Evolutionary conservation across 92 coral and sea anemone genomes (phyloP).

Genomic region (Umimayanthus kanabou): DNA sequence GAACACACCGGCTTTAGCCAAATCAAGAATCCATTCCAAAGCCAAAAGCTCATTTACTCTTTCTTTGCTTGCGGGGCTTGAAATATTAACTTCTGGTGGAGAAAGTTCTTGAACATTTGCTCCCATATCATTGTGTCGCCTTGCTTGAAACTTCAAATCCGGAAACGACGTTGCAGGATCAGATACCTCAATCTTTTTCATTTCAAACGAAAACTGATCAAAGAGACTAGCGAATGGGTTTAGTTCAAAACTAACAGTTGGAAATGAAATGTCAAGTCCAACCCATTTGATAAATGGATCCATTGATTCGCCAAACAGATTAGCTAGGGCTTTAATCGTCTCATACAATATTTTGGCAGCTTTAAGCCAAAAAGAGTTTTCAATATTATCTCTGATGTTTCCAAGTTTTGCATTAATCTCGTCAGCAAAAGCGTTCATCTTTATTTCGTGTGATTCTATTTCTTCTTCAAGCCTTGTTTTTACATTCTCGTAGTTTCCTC

Average conservation of each 20-base stretch:
- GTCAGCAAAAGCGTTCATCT: slow-evolving; percentile 41
- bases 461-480: slow-evolving; percentile 48
- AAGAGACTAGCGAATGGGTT: slow-evolving; percentile 62
- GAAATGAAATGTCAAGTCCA: slow-evolving; percentile 66
- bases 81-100: slow-evolving; percentile 54
- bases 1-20: slow-evolving; percentile 63
- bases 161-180: background rate
- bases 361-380: slow-evolving; percentile 66
- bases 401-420: slow-evolving; percentile 68
- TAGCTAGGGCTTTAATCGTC: slow-evolving; percentile 44
- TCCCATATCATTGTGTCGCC: background rate
- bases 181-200: slow-evolving; percentile 22
- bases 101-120: slow-evolving; percentile 32
- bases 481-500: slow-evolving; percentile 49
- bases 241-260: slow-evolving; percentile 45
- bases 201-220: slow-evolving; percentile 45
- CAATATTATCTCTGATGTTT: slow-evolving; percentile 47
- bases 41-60: slow-evolving; percentile 65
- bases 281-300: slow-evolving; percentile 81
- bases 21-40: slow-evolving; percentile 68
- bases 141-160: background rate
- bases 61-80: slow-evolving; percentile 53
- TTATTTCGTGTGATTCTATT: slow-evolving; percentile 52
- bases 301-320: slow-evolving; percentile 54
- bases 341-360: slow-evolving; percentile 66